Percentiles rank a stretch among this genome's conserved stretches.
These are phyloP conservation scores for Quadroppia sp. DNA, from an alignment of 2,888 invertebrate species.

Conservation along the genomic window DNA sequence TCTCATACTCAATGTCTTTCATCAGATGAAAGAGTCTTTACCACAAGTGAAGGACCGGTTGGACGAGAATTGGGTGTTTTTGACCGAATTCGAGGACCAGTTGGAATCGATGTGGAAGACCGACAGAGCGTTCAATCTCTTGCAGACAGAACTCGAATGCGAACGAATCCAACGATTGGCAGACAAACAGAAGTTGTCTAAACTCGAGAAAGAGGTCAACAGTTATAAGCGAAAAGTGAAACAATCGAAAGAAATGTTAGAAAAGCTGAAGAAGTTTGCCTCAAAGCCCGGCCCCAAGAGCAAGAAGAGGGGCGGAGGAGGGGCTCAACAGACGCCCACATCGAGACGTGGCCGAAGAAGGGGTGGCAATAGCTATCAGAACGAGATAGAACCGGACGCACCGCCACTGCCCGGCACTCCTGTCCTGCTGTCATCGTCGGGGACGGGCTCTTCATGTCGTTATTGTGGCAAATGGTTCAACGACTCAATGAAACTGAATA, in stretches of 20 bases:
- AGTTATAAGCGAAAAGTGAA: conserved; percentile 11
- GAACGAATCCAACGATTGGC: conserved; percentile 28
- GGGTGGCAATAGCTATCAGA: background rate
- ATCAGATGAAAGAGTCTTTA: conserved; percentile 10
- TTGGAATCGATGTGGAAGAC: conserved; percentile 28
- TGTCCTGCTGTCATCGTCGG: conserved; percentile 7
- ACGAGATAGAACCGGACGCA: background rate
- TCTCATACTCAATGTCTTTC: conserved; percentile 28
- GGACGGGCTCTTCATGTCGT: conserved; percentile 21
- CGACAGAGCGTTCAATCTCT: conserved; percentile 9
- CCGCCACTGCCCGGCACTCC: conserved; percentile 19
- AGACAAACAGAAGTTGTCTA: background rate
- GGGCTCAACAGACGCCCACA: background rate
- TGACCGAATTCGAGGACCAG: background rate
- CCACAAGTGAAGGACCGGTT: conserved; percentile 21
- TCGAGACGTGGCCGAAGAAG: background rate
- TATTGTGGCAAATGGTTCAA: conserved; percentile 15
- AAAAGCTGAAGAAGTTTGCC: conserved; percentile 25
- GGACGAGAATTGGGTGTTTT: conserved; percentile 7
- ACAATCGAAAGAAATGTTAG: conserved; percentile 29
- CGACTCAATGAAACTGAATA: background rate
- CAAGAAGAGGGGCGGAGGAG: conserved; percentile 1
- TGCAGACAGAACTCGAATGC: conserved; percentile 11
- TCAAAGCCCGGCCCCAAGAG: conserved; percentile 14
- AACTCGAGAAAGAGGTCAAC: conserved; percentile 5